Evolutionary conservation across 2,797 vertebrate species (phyloP), one percentile per base, ranked within the genome.

Genomic region (Premnoplex brunnescens): DNA sequence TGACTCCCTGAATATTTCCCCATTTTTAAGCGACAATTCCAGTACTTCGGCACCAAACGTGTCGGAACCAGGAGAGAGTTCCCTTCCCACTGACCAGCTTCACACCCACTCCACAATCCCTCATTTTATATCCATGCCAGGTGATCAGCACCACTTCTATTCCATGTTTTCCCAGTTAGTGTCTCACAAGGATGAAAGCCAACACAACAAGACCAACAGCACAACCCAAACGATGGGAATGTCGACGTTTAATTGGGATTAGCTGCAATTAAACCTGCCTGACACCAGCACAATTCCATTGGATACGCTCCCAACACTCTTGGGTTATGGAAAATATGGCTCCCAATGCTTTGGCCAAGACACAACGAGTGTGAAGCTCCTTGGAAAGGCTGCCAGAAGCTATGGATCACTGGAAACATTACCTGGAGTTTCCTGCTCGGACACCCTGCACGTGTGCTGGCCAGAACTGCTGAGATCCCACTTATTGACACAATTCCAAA

Each of bases 191-290:
- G 37, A 44, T 6, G 49, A 66, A 69, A 36, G 14, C 9, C 68
- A 54, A 15, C 0, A 24, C 36, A 37, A 49, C 8, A 13, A 49
- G 49, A 76, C 23, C 14, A 64, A 20, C 5, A 5, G 22, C 5
- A 0, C 2, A 3, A 28, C 3, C 41, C 41, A 41, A 4, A 15
- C 0, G 0, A 18, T 0, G 1, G 86, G 59, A 78, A 49, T 4
- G 80, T 8, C 5, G 2, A n/a, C 0, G 3, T 37, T 85, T 58
- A 9, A 51, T 21, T 3, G 0, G 60, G 75, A 94, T 67, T 2
- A 23, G 32, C 20, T 12, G 21, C 52, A n/a, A 51, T 7, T 5
- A 67, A 90, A 87, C 13, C 55, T 12, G 51, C 55, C 64, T 12
- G 36, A 4, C 20, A 2, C 9, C 3, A 5, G 10, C 3, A 1